Evolutionary conservation across 2,797 vertebrate species (phyloP), one percentile per base, ranked within the genome.

Genomic region (Typhlichthys subterraneus): DNA sequence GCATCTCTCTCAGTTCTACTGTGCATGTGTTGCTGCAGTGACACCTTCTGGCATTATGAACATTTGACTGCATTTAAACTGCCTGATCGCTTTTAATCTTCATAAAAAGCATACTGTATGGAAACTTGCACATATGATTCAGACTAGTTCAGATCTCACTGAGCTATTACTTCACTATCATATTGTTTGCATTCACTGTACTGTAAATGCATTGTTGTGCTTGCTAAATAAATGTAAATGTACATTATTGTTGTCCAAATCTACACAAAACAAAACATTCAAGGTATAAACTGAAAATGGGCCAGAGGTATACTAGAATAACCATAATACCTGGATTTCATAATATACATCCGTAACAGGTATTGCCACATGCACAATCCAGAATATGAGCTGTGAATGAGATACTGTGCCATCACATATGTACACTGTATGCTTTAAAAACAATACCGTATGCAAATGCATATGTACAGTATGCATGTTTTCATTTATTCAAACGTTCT

Each of bases 21-120:
- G 47, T 65, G 60, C 23, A 63, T 58, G 80, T 69, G 74, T 89
- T 89, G 84, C 83, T 84, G 92, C 88, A 92, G 89, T 91, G 91
- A 90, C 90, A 89, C 86, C 91, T 90, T 87, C 90, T 91, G 90
- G 90, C 62, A 57, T 53, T 65, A 38, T 65, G 51, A 53, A 70
- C 45, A 38, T n/a, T 17, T 57, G 62, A 48, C 53, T 64, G 53
- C 1, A 70, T 73, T 53, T 45, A 56, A 50, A 66, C 60, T 45
- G 63, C 63, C 45, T 12, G 29, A 31, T 57, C 59, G 55, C 33
- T 68, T 19, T 81, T 63, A 23, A 64, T 8, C 47, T 42, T 53
- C 12, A 63, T 11, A 56, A 73, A 8, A 58, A 6, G 51, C 6
- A 38, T 45, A 13, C 38, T 33, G 15, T 4, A 59, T 45, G 42